Evolutionary conservation across 2,888 invertebrate genomes (phyloP).

Genomic region (Hedya salicella): DNA sequence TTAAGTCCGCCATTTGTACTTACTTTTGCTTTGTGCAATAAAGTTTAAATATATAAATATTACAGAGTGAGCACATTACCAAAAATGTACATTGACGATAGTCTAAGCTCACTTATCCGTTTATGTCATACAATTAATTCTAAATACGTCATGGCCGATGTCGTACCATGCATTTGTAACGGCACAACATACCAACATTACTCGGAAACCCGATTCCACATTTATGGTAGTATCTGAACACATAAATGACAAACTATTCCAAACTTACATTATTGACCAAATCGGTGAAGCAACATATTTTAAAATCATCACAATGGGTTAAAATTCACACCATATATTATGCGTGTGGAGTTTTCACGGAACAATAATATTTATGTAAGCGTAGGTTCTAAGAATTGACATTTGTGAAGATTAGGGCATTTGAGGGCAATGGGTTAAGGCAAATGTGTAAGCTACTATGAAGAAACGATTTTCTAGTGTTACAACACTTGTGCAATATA

Average conservation of each 20-base stretch:
- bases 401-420: slow-evolving; percentile 12
- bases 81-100: too few relatives aligned
- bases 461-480: too few relatives aligned
- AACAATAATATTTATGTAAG: slow-evolving; percentile 28
- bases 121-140: slow-evolving; percentile 2
- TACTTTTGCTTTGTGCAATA: too few relatives aligned
- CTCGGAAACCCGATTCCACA: slow-evolving; percentile 1
- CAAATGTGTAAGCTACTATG: not conserved
- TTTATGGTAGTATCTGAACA: not conserved
- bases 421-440: slow-evolving; percentile 9
- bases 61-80: not conserved
- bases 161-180: not conserved
- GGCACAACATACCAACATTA: slow-evolving; percentile 4
- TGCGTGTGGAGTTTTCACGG: slow-evolving; percentile 12
- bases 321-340: slow-evolving; percentile 15
- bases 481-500: too few relatives aligned
- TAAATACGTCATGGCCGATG: not conserved
- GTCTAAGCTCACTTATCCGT: not conserved
- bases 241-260: slow-evolving; percentile 6
- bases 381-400: not conserved
- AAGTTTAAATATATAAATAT: too few relatives aligned
- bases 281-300: slow-evolving; percentile 3
- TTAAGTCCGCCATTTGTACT: too few relatives aligned
- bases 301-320: slow-evolving; percentile 2
- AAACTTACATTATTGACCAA: not conserved